Evolutionary conservation across 2,797 vertebrate genomes (phyloP).

Genomic region (Cyprinodon diabolis): DNA sequence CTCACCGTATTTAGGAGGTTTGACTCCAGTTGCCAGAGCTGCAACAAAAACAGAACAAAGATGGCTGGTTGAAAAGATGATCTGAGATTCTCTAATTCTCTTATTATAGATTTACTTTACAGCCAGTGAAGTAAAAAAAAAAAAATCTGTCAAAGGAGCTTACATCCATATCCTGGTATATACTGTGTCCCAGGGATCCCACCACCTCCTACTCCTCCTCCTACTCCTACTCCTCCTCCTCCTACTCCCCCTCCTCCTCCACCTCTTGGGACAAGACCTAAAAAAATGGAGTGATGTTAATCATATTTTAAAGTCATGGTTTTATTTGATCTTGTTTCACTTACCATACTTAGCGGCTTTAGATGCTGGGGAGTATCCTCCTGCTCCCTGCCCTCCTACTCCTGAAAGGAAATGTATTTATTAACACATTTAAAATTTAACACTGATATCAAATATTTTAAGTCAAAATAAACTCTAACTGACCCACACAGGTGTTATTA

Average conservation of each 20-base stretch:
- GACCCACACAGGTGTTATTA: neutral
- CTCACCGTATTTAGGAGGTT: conserved; percentile 72
- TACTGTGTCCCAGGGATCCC: conserved; percentile 40
- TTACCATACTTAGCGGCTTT: conserved; percentile 74
- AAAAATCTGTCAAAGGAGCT: conserved; percentile 14
- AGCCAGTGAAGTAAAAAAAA: neutral
- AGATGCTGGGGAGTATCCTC: conserved; percentile 42
- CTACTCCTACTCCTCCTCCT: too few relatives aligned
- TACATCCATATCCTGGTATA: conserved; percentile 73
- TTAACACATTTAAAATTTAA: neutral
- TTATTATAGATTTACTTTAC: neutral
- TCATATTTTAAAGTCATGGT: neutral
- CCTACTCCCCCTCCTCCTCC: too few relatives aligned
- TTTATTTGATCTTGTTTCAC: conserved; percentile 1
- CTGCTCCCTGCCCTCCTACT: conserved; percentile 17
- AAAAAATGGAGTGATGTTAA: neutral
- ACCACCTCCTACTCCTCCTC: conserved; percentile 22
- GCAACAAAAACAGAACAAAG: conserved; percentile 22
- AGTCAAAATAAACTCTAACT: neutral
- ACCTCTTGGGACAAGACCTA: conserved; percentile 25
- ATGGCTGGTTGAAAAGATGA: conserved; percentile 9
- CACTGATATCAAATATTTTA: neutral
- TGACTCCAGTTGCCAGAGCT: conserved; percentile 60
- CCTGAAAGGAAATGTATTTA: conserved; percentile 17
- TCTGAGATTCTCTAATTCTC: neutral